phyloP scores from a whole-genome alignment of 2,888 invertebrate genomes.

The Pristionchus mayeri region DNA sequence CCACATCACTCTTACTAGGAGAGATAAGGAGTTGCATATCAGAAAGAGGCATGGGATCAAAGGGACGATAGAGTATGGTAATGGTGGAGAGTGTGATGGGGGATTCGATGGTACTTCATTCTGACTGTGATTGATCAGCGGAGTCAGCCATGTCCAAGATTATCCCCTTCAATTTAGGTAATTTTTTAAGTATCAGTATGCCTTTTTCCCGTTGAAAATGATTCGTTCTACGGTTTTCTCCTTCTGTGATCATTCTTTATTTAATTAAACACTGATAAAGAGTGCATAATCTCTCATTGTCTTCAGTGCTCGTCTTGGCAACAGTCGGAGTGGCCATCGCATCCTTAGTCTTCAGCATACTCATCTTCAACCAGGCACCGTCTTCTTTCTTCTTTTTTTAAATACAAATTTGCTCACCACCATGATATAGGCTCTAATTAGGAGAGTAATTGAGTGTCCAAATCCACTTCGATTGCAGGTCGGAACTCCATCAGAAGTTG shows the following conservation, averaged over 20 bases:
- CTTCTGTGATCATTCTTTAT: no score
- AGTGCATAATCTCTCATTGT: no score
- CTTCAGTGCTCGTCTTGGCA: conserved; percentile 24
- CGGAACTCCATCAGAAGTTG: background rate
- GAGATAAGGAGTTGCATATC: background rate
- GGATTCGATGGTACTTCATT: background rate
- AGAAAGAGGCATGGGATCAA: background rate
- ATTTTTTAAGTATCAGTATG: no score
- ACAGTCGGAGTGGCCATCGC: conserved; percentile 60
- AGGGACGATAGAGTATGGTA: background rate
- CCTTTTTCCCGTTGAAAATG: no score
- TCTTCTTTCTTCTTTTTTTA: no score
- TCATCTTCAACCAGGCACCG: conserved; percentile 62
- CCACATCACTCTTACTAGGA: background rate
- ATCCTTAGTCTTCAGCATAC: conserved; percentile 63
- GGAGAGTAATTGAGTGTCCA: no score
- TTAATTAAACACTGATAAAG: no score
- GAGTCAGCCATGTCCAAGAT: conserved; percentile 15
- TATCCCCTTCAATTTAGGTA: no score
- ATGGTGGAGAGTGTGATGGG: background rate
- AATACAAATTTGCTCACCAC: no score
- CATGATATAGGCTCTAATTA: conserved; percentile 22
- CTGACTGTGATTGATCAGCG: background rate
- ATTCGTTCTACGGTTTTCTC: no score
- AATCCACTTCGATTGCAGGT: background rate